Percentiles rank a stretch among this genome's conserved stretches.
Evolutionary conservation across 2,888 invertebrate species (phyloP).

Genomic region (Campoletis raptor): DNA sequence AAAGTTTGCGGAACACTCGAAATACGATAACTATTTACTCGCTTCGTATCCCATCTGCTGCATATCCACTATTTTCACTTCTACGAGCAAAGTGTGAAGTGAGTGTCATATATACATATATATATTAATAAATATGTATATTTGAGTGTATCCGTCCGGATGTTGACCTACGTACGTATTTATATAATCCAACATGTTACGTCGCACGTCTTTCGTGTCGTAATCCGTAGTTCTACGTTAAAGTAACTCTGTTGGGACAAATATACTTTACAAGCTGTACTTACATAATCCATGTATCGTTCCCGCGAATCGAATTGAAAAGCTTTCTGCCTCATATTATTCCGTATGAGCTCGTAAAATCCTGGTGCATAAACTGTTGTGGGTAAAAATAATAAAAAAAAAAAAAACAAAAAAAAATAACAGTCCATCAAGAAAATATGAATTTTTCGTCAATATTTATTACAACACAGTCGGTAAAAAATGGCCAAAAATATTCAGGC

Average conservation of each 20-base stretch:
- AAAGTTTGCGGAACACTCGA: constrained; percentile 5
- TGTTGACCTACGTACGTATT: not conserved
- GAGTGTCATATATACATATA: not conserved
- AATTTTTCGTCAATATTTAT: constrained; percentile 20
- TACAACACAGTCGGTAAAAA: not conserved
- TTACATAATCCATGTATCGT: not conserved
- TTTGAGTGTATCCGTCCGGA: not conserved
- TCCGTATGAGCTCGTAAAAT: not conserved
- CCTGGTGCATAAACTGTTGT: not conserved
- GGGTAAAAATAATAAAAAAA: not conserved
- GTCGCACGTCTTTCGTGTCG: constrained; percentile 33
- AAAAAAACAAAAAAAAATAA: not conserved
- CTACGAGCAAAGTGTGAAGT: not conserved
- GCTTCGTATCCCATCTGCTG: constrained; percentile 14
- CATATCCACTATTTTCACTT: not conserved
- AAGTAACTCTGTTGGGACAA: constrained; percentile 27
- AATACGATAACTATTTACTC: constrained; percentile 1
- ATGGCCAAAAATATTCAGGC: not conserved
- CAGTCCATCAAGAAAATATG: not conserved
- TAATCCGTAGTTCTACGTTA: constrained; percentile 33
- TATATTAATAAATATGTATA: not conserved
- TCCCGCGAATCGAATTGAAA: constrained; percentile 2
- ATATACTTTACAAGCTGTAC: constrained; percentile 9
- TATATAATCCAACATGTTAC: not conserved
- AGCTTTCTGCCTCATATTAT: not conserved